phyloP scores from a whole-genome alignment of 2,888 invertebrate species.

The Brachyopa scutellaris region DNA sequence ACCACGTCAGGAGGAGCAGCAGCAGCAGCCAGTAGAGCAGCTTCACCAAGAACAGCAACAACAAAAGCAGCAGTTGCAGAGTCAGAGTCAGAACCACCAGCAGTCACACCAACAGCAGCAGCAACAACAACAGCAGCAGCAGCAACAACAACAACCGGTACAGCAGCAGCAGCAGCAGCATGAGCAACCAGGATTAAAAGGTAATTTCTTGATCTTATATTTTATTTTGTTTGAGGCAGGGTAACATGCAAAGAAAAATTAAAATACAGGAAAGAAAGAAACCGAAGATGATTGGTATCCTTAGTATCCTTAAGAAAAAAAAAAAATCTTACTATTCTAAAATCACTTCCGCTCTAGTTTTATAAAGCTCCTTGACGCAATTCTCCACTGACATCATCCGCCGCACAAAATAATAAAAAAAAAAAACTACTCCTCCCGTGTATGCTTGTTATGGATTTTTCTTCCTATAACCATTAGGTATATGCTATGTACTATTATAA shows the following conservation, averaged over 20 bases:
- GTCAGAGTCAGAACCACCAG: slow-evolving; percentile 37
- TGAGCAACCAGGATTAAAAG: slow-evolving; percentile 71
- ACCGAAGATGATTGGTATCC: not conserved
- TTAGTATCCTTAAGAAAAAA: slow-evolving; percentile 28
- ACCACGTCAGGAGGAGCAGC: slow-evolving; percentile 62
- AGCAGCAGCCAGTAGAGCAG: slow-evolving; percentile 39
- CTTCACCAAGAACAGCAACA: slow-evolving; percentile 73
- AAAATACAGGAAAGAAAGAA: slow-evolving; percentile 8
- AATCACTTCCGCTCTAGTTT: slow-evolving; percentile 53
- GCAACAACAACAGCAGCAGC: slow-evolving; percentile 43
- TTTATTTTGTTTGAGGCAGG: slow-evolving; percentile 5
- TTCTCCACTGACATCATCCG: slow-evolving; percentile 61
- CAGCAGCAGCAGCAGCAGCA: slow-evolving; percentile 61
- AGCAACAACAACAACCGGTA: not conserved
- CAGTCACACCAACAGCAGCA: slow-evolving; percentile 70
- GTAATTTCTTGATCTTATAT: slow-evolving; percentile 62
- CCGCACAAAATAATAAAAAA: too few species aligned
- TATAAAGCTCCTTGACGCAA: slow-evolving; percentile 39
- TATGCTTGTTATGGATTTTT: slow-evolving; percentile 61
- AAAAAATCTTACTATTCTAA: slow-evolving; percentile 34
- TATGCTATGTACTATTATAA: slow-evolving; percentile 7
- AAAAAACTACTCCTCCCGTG: too few species aligned
- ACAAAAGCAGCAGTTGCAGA: slow-evolving; percentile 72
- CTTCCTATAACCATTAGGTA: too few species aligned
- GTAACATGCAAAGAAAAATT: not conserved